These are phyloP conservation scores for Cenopis cana DNA, from an alignment of 2,888 invertebrate species.

Conservation along the genomic window DNA sequence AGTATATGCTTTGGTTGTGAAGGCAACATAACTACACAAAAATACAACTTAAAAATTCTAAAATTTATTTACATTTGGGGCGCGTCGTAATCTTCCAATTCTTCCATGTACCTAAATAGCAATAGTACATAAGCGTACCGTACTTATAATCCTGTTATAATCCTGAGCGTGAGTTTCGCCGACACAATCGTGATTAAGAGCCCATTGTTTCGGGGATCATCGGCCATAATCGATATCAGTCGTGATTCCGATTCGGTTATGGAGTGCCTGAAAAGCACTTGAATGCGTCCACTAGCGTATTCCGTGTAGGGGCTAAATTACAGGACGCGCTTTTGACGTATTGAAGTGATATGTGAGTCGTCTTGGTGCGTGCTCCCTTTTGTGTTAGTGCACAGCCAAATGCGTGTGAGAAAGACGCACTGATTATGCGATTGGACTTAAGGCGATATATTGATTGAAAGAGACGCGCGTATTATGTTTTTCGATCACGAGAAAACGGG, in stretches of 20 bases:
- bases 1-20: no score
- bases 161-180: constrained; percentile 45
- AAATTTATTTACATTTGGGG: no score
- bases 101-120: neutral
- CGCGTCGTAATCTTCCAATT: neutral
- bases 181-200: constrained; percentile 54
- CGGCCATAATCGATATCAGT: constrained; percentile 67
- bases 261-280: constrained; percentile 65
- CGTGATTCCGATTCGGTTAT: constrained; percentile 70
- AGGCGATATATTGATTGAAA: no score
- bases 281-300: constrained; percentile 59
- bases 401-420: neutral
- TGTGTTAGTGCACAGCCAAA: neutral
- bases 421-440: neutral
- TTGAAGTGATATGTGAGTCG: neutral
- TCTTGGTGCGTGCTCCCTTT: constrained; percentile 4
- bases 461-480: no score
- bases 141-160: constrained; percentile 41
- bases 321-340: neutral
- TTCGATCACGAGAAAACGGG: no score
- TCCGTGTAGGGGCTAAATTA: constrained; percentile 58
- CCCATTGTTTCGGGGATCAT: constrained; percentile 62
- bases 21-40: no score
- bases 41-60: no score
- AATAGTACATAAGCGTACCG: constrained; percentile 2